A percentile compares a stretch with the other conserved stretches of the same genome.
These are phyloP conservation scores for Alca torda DNA, from an alignment of 2,797 vertebrate genomes.

Conservation along the genomic window DNA sequence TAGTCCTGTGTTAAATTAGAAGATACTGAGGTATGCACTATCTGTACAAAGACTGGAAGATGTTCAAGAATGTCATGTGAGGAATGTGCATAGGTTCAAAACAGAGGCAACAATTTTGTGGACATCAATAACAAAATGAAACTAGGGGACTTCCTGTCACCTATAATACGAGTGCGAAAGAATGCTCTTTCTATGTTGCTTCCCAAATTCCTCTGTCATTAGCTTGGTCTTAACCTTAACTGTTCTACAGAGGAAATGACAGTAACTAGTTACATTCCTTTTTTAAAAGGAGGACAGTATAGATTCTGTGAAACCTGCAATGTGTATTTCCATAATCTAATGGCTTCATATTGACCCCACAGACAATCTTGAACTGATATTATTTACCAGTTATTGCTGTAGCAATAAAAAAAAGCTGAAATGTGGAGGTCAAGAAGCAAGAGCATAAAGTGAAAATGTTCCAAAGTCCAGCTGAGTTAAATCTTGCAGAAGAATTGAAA, in stretches of 20 bases:
- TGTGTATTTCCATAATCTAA: not conserved
- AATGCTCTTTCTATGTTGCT: not conserved
- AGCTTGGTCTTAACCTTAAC: not conserved
- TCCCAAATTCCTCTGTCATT: not conserved
- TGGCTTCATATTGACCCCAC: not conserved
- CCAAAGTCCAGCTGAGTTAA: not conserved
- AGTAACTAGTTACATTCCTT: not conserved
- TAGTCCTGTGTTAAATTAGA: not conserved
- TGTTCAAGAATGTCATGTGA: not conserved
- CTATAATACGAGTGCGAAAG: not conserved
- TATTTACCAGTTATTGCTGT: not conserved
- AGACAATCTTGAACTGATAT: not conserved
- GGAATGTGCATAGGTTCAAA: not conserved
- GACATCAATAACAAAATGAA: not conserved
- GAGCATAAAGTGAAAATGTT: not conserved
- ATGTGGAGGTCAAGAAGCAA: not conserved
- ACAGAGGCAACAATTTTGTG: not conserved
- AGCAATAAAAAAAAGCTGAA: not conserved
- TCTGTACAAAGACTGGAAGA: not conserved
- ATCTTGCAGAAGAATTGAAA: constrained; percentile 8
- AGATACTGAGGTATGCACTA: not conserved
- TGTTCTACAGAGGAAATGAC: not conserved
- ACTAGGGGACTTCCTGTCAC: not conserved
- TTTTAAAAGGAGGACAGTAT: not conserved
- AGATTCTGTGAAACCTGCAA: not conserved